These are phyloP conservation scores for Diadophis punctatus DNA, from an alignment of 2,113 vertebrate species.

Conservation along the genomic window DNA sequence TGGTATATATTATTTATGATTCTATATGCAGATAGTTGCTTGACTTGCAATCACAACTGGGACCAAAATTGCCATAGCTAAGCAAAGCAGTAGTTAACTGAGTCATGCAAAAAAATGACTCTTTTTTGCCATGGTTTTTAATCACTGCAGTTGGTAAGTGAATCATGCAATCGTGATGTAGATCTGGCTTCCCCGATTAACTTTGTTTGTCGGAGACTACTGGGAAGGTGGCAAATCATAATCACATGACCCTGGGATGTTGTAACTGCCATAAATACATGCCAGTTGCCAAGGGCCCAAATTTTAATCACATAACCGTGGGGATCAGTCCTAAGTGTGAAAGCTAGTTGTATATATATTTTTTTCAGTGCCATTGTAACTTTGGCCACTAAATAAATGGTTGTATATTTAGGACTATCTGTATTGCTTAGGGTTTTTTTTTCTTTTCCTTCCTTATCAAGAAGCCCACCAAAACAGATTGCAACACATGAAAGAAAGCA, in stretches of 20 bases:
- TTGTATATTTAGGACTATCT: background rate
- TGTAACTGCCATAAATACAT: no score
- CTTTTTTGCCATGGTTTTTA: background rate
- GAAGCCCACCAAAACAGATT: background rate
- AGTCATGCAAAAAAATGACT: background rate
- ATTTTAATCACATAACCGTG: no score
- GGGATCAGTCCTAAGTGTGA: background rate
- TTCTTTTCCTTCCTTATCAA: background rate
- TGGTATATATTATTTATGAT: background rate
- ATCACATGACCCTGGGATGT: background rate
- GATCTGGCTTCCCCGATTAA: background rate
- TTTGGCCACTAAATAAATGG: background rate
- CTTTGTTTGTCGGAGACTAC: background rate
- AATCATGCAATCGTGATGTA: background rate
- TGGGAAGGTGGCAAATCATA: background rate
- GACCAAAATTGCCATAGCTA: background rate
- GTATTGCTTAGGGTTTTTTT: background rate
- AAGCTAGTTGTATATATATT: background rate
- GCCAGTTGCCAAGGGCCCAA: no score
- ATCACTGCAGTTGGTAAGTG: background rate
- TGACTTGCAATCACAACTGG: background rate
- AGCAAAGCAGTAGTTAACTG: background rate
- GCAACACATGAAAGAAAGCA: background rate
- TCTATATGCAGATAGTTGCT: background rate
- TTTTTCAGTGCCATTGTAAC: background rate